Conservation (phyloP, 2,797 vertebrate genomes). For the Fringilla coelebs region DNA sequence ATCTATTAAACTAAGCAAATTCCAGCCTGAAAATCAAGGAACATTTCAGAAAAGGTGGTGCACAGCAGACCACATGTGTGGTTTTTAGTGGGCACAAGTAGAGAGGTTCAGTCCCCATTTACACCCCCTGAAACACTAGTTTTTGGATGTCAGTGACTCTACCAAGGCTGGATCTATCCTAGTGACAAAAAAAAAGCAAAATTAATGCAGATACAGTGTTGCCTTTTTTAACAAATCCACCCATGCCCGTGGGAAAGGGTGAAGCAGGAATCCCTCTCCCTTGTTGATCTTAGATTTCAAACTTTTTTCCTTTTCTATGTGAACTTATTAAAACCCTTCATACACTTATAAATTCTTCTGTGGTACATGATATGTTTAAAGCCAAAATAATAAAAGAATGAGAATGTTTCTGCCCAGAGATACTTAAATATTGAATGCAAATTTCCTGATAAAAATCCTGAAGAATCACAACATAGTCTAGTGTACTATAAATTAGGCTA, state of each 20-base stretch:
- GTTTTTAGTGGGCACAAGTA: neutral
- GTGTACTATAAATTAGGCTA: constrained; percentile 37
- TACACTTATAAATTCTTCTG: constrained; percentile 14
- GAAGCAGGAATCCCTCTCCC: neutral
- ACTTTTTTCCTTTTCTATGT: neutral
- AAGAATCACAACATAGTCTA: constrained; percentile 34
- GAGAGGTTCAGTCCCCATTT: neutral
- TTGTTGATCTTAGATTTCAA: neutral
- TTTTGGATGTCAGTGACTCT: neutral
- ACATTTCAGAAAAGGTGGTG: neutral
- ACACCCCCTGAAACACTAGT: neutral
- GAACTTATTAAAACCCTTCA: constrained; percentile 23
- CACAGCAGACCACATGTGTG: neutral
- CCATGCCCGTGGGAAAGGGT: neutral
- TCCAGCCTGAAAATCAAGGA: neutral
- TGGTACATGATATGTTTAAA: neutral
- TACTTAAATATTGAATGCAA: constrained; percentile 47
- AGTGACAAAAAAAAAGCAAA: neutral
- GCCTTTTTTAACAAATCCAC: neutral
- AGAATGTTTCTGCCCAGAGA: constrained; percentile 16
- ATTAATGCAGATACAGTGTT: neutral
- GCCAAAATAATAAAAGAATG: constrained; percentile 38
- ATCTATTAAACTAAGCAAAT: neutral
- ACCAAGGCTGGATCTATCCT: neutral
- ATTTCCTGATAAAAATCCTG: constrained; percentile 52